Conservation (phyloP, 2,113 vertebrate species). For the Synchiropus splendidus region DNA sequence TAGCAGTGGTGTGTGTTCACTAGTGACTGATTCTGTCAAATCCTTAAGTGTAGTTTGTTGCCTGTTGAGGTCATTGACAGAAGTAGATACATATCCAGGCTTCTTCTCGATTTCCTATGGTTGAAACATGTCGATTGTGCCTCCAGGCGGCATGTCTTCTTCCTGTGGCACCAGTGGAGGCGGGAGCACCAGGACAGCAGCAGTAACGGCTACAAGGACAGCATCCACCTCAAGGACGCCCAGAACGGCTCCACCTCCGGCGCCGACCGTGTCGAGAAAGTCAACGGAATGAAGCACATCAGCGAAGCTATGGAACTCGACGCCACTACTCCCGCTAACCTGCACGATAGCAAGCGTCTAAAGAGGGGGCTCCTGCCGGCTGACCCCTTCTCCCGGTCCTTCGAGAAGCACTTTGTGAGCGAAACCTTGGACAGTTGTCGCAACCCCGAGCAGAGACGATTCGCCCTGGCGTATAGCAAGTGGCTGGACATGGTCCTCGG, state of each 20-base stretch:
- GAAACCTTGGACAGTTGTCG: conserved; percentile 70
- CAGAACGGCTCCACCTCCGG: conserved; percentile 2
- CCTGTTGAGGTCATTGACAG: too few relatives aligned
- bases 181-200: conserved; percentile 49
- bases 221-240: conserved; percentile 41
- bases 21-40: too few relatives aligned
- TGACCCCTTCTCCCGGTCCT: conserved; percentile 53
- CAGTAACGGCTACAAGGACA: conserved; percentile 4
- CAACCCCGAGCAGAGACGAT: conserved; percentile 77
- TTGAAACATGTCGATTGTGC: neutral
- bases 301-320: conserved; percentile 81
- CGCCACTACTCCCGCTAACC: conserved; percentile 55
- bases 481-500: conserved; percentile 82
- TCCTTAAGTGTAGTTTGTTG: too few relatives aligned
- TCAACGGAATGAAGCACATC: conserved; percentile 55
- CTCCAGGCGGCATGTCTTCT: conserved; percentile 79
- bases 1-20: too few relatives aligned
- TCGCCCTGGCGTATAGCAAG: conserved; percentile 83
- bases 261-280: conserved; percentile 4
- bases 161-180: conserved; percentile 78
- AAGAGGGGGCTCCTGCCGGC: conserved; percentile 74
- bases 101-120: too few relatives aligned
- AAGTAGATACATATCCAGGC: too few relatives aligned
- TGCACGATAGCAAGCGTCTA: conserved; percentile 81
- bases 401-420: conserved; percentile 78